Evolutionary conservation across 1,140 invertebrate species (phyloP), one percentile per base, ranked within the genome.

Genomic region (Aphelenchoides fujianensis): DNA sequence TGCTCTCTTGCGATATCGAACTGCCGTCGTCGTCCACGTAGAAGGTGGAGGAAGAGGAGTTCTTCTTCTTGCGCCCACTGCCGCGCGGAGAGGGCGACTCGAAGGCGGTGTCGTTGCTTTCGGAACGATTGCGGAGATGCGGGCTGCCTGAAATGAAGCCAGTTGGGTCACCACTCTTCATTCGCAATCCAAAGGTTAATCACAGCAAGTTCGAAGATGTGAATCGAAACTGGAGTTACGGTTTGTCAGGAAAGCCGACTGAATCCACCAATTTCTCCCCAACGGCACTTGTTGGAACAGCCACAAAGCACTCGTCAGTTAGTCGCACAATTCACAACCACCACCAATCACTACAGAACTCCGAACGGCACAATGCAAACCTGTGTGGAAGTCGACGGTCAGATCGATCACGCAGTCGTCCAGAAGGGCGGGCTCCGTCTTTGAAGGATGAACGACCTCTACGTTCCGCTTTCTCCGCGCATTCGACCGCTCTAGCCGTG

Each of bases 401-500:
- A 12, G 23, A 16, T 48, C 41, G 23, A 48, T 48, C 23, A 23
- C 23, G 23, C 41, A 48, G 23, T 48, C 41, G 41, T 48, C 41
- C 41, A 48, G 23, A 23, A 16, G 12, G 12, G 41, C 41, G 12
- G 41, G 41, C 23, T 48, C 41, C 41, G 41, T 48, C 23, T 48
- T 48, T 23, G 41, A 48, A 16, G 41, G 41, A 48, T 48, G 41
- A 16, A 48, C 41, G 23, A 16, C 27, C 34, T 59, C 55, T 30
- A 59, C 34, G 19, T 59, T 59, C 5, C 55, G 55, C 55, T 59
- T 59, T 16, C 55, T 27, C 5, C 5, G 7, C 5, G 55, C 55
- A 59, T 59, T 59, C 5, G 55, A 7, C 7, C 55, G 55, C 34
- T 59, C 55, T 32, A 59, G 34, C 19, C 27, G 55, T 30, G 55